phyloP scores from a whole-genome alignment of 2,113 vertebrate genomes.

The Anolis sagrei region DNA sequence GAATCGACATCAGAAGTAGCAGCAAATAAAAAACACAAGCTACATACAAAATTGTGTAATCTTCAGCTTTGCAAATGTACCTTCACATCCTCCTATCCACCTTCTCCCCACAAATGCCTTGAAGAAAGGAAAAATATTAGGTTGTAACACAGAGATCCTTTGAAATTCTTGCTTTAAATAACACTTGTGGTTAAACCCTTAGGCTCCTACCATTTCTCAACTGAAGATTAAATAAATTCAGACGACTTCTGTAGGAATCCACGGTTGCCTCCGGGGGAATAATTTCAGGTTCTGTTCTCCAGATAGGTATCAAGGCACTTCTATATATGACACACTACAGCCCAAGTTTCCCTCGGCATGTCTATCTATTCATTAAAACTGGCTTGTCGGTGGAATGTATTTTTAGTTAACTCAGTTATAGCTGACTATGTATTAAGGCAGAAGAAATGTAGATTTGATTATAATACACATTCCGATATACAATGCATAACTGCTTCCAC shows the following conservation, averaged over 20 bases:
- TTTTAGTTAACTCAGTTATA: constrained; percentile 7
- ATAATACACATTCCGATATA: not conserved
- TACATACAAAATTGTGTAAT: not conserved
- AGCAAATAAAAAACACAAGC: not conserved
- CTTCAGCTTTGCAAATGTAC: constrained; percentile 11
- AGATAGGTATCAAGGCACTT: not conserved
- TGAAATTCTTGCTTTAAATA: constrained; percentile 32
- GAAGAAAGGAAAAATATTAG: not conserved
- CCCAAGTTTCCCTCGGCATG: constrained; percentile 9
- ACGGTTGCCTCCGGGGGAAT: constrained; percentile 21
- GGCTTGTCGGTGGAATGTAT: not conserved
- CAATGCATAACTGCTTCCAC: not conserved
- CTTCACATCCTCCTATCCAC: not conserved
- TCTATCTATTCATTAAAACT: constrained; percentile 15
- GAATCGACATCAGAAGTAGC: too few relatives aligned
- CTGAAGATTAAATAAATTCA: constrained; percentile 30
- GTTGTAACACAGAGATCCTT: not conserved
- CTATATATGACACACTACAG: not conserved
- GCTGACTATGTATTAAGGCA: not conserved
- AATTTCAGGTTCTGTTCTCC: constrained; percentile 9
- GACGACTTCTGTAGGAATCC: constrained; percentile 25
- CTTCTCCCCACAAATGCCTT: not conserved
- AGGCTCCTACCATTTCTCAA: not conserved
- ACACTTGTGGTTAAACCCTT: not conserved
- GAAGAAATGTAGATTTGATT: constrained; percentile 29